Evolutionary conservation across 2,888 invertebrate genomes (phyloP).

Genomic region (Pachycephus smyrnensis): DNA sequence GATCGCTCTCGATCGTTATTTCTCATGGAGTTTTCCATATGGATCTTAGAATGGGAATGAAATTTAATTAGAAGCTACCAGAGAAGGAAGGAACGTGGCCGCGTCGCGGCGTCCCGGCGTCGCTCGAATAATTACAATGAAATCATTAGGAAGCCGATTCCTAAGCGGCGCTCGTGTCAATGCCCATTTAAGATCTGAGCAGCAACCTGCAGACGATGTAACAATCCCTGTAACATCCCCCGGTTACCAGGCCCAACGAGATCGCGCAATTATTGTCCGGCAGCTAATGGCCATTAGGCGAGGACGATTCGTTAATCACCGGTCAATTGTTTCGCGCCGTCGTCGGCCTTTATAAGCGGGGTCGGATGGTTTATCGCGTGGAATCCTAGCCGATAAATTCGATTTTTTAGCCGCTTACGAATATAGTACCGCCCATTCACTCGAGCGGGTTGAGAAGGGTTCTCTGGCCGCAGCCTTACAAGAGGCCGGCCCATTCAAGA

Average conservation of each 20-base stretch:
- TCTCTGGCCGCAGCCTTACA: conserved; percentile 26
- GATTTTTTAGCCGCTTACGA: conserved; percentile 46
- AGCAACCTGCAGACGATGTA: conserved; percentile 26
- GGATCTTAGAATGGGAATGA: not conserved
- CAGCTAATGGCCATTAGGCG: conserved; percentile 11
- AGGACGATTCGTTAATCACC: conserved; percentile 32
- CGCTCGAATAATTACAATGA: conserved; percentile 28
- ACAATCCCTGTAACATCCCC: conserved; percentile 32
- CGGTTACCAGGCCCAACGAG: conserved; percentile 17
- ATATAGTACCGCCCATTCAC: conserved; percentile 53
- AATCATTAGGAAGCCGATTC: conserved; percentile 27
- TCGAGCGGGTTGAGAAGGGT: conserved; percentile 23
- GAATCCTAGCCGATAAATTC: conserved; percentile 50
- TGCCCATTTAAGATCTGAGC: conserved; percentile 32
- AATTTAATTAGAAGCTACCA: conserved; percentile 1
- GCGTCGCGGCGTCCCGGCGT: not conserved
- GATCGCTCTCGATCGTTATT: not conserved
- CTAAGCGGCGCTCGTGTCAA: conserved; percentile 20
- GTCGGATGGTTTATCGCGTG: conserved; percentile 44
- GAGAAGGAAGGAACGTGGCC: not conserved
- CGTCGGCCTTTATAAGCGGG: conserved; percentile 19
- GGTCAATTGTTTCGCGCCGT: conserved; percentile 37
- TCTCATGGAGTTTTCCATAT: not conserved
- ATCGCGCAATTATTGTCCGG: conserved; percentile 35
- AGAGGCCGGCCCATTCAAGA: conserved; percentile 49